Conservation (phyloP, 1,140 invertebrate species). For the Drosophila rhopaloa region DNA sequence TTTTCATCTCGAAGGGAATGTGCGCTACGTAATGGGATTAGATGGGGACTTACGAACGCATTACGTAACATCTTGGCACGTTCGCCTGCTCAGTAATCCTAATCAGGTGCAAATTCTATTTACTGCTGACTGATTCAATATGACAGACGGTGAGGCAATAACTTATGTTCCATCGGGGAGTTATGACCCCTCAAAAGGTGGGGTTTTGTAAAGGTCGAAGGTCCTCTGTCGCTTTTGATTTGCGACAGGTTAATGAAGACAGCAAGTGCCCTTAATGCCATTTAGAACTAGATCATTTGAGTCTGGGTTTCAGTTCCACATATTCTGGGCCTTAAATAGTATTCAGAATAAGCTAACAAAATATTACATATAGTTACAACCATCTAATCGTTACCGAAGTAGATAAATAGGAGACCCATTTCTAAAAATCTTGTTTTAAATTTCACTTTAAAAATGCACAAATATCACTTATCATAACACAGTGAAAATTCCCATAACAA, state of each 20-base stretch:
- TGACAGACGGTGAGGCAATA: constrained; percentile 53
- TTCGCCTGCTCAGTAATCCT: constrained; percentile 31
- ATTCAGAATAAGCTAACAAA: too few species aligned
- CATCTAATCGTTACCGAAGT: too few species aligned
- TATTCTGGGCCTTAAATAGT: too few species aligned
- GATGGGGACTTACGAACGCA: constrained; percentile 69
- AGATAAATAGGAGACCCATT: too few species aligned
- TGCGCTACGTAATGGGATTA: constrained; percentile 65
- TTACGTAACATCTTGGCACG: constrained; percentile 60
- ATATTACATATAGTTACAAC: too few species aligned
- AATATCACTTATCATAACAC: background rate
- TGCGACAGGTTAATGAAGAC: constrained; percentile 11
- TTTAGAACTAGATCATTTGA: constrained; percentile 41
- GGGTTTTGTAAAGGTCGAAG: background rate
- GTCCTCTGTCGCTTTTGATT: constrained; percentile 66
- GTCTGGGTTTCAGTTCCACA: background rate
- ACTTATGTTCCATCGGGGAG: constrained; percentile 47
- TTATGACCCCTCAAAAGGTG: too few species aligned
- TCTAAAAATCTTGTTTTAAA: too few species aligned
- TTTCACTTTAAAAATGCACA: too few species aligned
- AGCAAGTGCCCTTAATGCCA: constrained; percentile 58
- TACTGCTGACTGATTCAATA: constrained; percentile 74
- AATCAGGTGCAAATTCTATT: constrained; percentile 76
- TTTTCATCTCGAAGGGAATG: constrained; percentile 19
- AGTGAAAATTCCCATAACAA: constrained; percentile 1